Evolutionary conservation across 2,888 invertebrate species (phyloP).

Genomic region (Archaeoteleia sp.): DNA sequence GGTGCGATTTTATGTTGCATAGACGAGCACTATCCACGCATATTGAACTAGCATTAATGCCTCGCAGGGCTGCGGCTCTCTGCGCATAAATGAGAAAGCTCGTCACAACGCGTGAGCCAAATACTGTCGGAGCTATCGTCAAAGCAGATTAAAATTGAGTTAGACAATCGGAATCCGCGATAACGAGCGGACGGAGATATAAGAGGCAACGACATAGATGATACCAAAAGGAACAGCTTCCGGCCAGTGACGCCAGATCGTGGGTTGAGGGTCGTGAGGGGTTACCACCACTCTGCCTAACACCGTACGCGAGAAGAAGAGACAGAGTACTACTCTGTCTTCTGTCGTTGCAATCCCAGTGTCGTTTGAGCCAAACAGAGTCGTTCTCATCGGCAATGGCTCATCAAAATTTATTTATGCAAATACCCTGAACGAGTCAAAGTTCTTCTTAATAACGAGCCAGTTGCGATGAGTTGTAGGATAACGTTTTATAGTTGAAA

Average conservation of each 20-base stretch:
- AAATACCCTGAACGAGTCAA: constrained; percentile 12
- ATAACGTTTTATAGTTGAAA: too few species aligned
- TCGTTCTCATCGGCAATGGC: constrained; percentile 25
- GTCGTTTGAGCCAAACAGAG: background rate
- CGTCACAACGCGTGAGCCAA: constrained; percentile 26
- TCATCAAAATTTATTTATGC: constrained; percentile 40
- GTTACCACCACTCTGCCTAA: too few species aligned
- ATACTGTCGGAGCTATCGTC: constrained; percentile 33
- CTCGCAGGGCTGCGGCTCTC: constrained; percentile 44
- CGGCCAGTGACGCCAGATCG: too few species aligned
- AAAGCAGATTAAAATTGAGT: constrained; percentile 48
- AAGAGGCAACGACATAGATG: constrained; percentile 1
- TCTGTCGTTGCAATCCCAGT: too few species aligned
- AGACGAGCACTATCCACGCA: constrained; percentile 52
- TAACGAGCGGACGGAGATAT: constrained; percentile 8
- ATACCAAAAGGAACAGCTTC: constrained; percentile 23
- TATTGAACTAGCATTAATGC: constrained; percentile 52
- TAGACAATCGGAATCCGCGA: constrained; percentile 32
- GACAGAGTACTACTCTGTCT: too few species aligned
- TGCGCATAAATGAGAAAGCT: constrained; percentile 34
- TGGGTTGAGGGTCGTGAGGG: too few species aligned
- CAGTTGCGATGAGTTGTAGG: too few species aligned
- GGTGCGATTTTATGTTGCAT: constrained; percentile 52
- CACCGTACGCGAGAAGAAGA: too few species aligned
- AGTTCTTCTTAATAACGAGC: too few species aligned